Evolutionary conservation across 2,113 vertebrate genomes (phyloP).

Genomic region (Scalopus aquaticus): DNA sequence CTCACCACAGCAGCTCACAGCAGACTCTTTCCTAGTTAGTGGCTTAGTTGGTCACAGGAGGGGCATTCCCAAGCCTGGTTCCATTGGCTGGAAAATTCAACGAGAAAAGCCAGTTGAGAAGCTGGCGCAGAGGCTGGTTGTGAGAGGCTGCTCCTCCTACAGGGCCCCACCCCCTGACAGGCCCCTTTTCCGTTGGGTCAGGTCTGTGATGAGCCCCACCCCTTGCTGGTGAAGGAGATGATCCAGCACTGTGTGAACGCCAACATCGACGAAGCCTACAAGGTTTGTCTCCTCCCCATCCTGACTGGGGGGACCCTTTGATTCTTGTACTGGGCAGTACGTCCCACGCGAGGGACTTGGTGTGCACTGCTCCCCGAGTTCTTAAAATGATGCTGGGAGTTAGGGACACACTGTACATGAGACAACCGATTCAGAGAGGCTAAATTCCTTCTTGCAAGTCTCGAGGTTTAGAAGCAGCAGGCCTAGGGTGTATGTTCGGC

Average conservation of each 20-base stretch:
- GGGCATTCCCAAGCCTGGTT: background rate
- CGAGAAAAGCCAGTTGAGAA: background rate
- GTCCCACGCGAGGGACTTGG: background rate
- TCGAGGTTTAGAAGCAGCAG: background rate
- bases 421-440: background rate
- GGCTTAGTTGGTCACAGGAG: background rate
- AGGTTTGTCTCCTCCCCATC: conserved; percentile 80
- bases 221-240: conserved; percentile 97
- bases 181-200: conserved; percentile 45
- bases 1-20: background rate
- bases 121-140: no score
- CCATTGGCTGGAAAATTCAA: background rate
- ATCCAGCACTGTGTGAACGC: conserved; percentile 93
- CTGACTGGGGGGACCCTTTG: background rate
- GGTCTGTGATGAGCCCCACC: conserved; percentile 98
- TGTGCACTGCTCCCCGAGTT: fast-evolving
- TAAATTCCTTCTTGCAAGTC: background rate
- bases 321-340: background rate
- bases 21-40: background rate
- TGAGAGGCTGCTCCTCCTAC: background rate
- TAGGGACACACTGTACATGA: background rate
- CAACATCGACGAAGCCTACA: conserved; percentile 94
- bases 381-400: background rate
- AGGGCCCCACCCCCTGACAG: background rate
- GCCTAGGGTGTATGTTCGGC: background rate